A percentile compares a stretch with the other conserved stretches of the same genome.
Evolutionary conservation across 1,140 invertebrate genomes (phyloP).

Genomic region (Temnothorax nylanderi): DNA sequence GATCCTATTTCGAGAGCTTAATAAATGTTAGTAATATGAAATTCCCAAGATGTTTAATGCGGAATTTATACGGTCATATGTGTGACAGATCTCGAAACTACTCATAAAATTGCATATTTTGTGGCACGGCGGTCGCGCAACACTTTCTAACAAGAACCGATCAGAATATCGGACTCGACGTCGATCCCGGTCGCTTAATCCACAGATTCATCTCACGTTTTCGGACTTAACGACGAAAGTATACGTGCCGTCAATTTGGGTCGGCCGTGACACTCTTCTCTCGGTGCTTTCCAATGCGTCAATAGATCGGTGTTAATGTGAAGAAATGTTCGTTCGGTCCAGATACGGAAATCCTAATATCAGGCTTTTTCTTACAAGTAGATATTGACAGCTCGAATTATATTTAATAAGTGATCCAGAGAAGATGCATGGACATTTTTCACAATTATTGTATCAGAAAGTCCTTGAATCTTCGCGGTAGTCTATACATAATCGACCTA

Average conservation of each 20-base stretch:
- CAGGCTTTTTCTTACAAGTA: not conserved
- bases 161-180: conserved; percentile 12
- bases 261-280: conserved; percentile 80
- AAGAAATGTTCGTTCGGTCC: conserved; percentile 55
- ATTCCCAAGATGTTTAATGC: not conserved
- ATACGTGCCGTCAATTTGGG: conserved; percentile 70
- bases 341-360: not conserved
- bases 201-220: conserved; percentile 79
- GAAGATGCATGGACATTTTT: not conserved
- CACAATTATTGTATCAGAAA: not conserved
- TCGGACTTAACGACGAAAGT: conserved; percentile 75
- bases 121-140: conserved; percentile 38
- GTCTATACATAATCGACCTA: not conserved
- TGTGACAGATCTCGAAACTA: not conserved
- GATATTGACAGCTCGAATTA: not conserved
- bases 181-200: conserved; percentile 36
- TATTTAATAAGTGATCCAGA: not conserved
- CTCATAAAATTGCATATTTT: not conserved
- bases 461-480: not conserved
- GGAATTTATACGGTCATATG: not conserved
- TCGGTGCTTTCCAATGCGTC: conserved; percentile 41
- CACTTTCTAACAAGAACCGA: conserved; percentile 79
- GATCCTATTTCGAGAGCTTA: not conserved
- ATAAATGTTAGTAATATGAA: too few relatives aligned
- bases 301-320: conserved; percentile 33